phyloP scores from a whole-genome alignment of 2,888 invertebrate species.

The Oasisia sp. region DNA sequence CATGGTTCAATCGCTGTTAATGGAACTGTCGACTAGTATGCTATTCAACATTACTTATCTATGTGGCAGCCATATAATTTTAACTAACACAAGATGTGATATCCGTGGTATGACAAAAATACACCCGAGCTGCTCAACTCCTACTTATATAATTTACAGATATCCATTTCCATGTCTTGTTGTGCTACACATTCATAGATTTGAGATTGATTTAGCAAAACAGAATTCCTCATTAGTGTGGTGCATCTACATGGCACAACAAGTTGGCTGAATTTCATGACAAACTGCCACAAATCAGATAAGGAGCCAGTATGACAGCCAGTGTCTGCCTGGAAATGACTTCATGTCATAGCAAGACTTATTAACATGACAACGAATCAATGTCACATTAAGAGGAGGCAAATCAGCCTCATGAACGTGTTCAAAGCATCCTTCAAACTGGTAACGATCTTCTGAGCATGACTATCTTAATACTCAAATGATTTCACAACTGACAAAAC shows the following conservation, averaged over 20 bases:
- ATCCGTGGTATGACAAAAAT: neutral
- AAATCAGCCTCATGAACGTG: neutral
- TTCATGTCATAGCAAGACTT: neutral
- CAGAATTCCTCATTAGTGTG: neutral
- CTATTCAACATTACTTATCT: conserved; percentile 17
- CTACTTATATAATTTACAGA: neutral
- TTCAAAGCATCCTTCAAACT: neutral
- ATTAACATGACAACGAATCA: neutral
- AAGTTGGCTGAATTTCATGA: neutral
- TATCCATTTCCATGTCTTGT: neutral
- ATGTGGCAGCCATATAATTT: neutral
- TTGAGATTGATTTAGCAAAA: neutral
- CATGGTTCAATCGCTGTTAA: conserved; percentile 10
- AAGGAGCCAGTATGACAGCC: neutral
- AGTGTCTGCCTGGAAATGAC: neutral
- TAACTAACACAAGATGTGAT: neutral
- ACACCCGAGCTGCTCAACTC: neutral
- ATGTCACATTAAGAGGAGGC: neutral
- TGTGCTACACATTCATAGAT: neutral
- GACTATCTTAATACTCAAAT: no score
- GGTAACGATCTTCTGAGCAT: neutral
- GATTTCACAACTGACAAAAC: no score
- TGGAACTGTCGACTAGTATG: conserved; percentile 8
- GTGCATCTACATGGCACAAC: neutral
- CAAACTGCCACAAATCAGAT: neutral